phyloP scores from a whole-genome alignment of 2,797 vertebrate species.

The Enteromius mattozi region DNA sequence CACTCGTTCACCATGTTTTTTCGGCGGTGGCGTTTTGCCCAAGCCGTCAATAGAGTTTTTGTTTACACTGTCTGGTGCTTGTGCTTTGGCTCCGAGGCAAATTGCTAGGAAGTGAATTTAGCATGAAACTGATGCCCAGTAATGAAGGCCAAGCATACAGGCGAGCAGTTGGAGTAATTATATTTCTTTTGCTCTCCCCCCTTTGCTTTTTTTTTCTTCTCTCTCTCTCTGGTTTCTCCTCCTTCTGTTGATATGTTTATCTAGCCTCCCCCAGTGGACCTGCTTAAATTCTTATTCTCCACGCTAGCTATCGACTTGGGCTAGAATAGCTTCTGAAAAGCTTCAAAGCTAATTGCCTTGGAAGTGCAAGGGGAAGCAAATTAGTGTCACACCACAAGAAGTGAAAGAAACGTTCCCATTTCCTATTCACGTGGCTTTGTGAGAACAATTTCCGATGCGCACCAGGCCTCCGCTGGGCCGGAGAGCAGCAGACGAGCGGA shows the following conservation, averaged over 20 bases:
- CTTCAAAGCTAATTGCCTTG: conserved; percentile 87
- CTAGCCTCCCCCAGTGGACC: conserved; percentile 75
- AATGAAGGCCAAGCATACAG: conserved; percentile 64
- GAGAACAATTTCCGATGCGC: conserved; percentile 69
- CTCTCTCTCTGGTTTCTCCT: conserved; percentile 67
- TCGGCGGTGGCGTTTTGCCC: conserved; percentile 47
- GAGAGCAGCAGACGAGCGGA: neutral
- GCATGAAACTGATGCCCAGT: conserved; percentile 61
- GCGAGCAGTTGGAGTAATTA: conserved; percentile 70
- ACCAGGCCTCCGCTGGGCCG: conserved; percentile 65
- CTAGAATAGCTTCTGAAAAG: conserved; percentile 80
- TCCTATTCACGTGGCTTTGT: conserved; percentile 76
- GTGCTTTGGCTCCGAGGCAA: conserved; percentile 58
- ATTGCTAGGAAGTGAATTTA: conserved; percentile 63
- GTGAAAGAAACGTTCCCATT: conserved; percentile 72
- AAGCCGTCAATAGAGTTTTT: conserved; percentile 50
- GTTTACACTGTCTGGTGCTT: conserved; percentile 52
- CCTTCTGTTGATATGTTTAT: conserved; percentile 81
- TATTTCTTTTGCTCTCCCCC: conserved; percentile 69
- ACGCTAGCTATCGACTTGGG: conserved; percentile 78
- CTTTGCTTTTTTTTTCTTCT: conserved; percentile 1
- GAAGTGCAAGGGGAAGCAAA: conserved; percentile 82
- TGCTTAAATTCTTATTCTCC: conserved; percentile 80
- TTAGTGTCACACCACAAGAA: conserved; percentile 81
- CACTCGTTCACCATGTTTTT: conserved; percentile 47